These are phyloP conservation scores for Camponotus floridanus DNA, from an alignment of 1,140 invertebrate genomes.

Conservation along the genomic window DNA sequence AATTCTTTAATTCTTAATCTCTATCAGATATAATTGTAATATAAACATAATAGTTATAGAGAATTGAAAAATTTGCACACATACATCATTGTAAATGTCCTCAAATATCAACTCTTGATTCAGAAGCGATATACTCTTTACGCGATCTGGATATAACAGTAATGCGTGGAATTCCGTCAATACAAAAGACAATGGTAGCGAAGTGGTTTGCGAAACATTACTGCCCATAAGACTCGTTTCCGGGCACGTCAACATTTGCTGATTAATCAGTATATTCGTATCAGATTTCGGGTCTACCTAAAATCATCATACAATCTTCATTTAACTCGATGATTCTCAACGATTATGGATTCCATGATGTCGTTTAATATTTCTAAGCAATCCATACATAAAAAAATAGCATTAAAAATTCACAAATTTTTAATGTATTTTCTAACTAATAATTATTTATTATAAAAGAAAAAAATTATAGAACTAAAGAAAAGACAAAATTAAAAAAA, in stretches of 20 bases:
- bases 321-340: conserved; percentile 25
- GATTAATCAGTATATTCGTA: conserved; percentile 88
- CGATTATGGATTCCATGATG: background rate
- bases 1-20: background rate
- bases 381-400: background rate
- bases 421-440: background rate
- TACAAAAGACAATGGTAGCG: conserved; percentile 91
- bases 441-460: too few species aligned
- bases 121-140: conserved; percentile 94
- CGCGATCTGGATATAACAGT: conserved; percentile 93
- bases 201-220: conserved; percentile 72
- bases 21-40: background rate
- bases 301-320: conserved; percentile 72
- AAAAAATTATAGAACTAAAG: background rate
- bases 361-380: background rate
- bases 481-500: background rate
- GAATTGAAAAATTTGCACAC: conserved; percentile 60
- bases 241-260: conserved; percentile 89
- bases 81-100: conserved; percentile 92
- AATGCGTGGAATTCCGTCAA: conserved; percentile 97
- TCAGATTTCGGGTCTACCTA: conserved; percentile 87
- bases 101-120: conserved; percentile 96
- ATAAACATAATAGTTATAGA: conserved; percentile 8
- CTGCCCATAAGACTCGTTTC: conserved; percentile 81
- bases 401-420: background rate